Conservation (phyloP, 1,140 invertebrate species). For the Hyles euphorbiae region DNA sequence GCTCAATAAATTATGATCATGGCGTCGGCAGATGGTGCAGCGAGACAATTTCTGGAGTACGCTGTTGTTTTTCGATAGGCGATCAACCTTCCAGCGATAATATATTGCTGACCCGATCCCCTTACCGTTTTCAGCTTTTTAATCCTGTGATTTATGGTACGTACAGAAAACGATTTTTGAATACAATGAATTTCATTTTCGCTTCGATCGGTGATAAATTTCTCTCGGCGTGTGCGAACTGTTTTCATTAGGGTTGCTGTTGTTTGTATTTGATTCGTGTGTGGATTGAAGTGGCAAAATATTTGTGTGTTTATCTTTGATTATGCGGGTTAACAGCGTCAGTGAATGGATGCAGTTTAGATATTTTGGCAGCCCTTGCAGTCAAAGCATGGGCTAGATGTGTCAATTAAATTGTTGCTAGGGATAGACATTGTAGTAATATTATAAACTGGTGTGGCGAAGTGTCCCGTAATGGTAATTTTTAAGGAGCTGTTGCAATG, state of each 20-base stretch:
- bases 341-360: no score
- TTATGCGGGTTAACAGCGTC: no score
- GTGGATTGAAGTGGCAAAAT: not conserved
- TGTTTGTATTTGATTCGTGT: not conserved
- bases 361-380: no score
- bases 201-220: slow-evolving; percentile 17
- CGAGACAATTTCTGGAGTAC: slow-evolving; percentile 20
- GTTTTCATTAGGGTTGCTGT: slow-evolving; percentile 1
- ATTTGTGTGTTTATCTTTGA: no score
- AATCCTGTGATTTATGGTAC: slow-evolving; percentile 42
- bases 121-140: slow-evolving; percentile 41
- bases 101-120: slow-evolving; percentile 41
- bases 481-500: no score
- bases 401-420: no score
- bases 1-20: slow-evolving; percentile 13
- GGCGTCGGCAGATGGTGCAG: slow-evolving; percentile 21
- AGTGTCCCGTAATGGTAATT: no score
- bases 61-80: slow-evolving; percentile 25
- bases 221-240: slow-evolving; percentile 2
- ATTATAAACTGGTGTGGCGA: no score
- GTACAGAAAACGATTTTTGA: slow-evolving; percentile 36
- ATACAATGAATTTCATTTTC: slow-evolving; percentile 36
- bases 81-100: slow-evolving; percentile 34
- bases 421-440: no score
- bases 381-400: no score